Base-by-base conservation (phyloP, 2,113 vertebrate genomes). In the Danionella cerebrum region DNA sequence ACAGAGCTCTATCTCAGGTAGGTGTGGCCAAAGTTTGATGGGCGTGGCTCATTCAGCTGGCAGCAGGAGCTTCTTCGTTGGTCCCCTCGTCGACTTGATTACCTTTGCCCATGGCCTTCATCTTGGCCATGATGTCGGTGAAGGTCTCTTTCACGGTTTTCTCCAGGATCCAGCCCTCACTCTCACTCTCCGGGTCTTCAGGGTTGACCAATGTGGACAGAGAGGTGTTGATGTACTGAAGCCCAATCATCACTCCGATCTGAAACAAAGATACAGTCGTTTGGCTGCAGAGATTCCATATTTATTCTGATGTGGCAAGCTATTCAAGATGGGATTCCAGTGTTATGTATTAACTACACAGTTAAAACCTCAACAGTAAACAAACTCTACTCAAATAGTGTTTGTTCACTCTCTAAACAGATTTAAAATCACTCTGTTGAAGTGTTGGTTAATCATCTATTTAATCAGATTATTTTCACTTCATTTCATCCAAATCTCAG, bases 151-250 rank as follows among this genome's bases (percentile, higher is more conserved):
- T 90, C 73, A 99, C 79, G 0, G 89, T 92, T 83, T 93, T 94
- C 85, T 98, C 94, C 85, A 99, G 87, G 60, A 99, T 73, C 92
- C 92, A 99, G 65, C 96, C 96, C 79, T 97, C 94, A 0, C 94
- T 98, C 74, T 95, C 93, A 0, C 93, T 92, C 55, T 97, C 95
- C 0, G 93, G 90, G 54, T 98, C 96, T 67, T 98, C 95, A 0
- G 93, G 91, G 77, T 95, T 93, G 0, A 82, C 18, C 31, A 96
- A 82, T 2, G 82, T 87, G 41, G 93, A 94, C 83, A 94, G 85
- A 4, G 94, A 91, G 5, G 89, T 96, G 82, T 94, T 82, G 51
- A 99, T 79, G 0, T 95, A 96, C 72, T 95, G 93, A 67, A 98
- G 76, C 63, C 96, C 95, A 0, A 88, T 55, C 16, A 90, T 95